These are phyloP conservation scores for Physocephala rufipes DNA, from an alignment of 2,888 invertebrate species.

Conservation along the genomic window DNA sequence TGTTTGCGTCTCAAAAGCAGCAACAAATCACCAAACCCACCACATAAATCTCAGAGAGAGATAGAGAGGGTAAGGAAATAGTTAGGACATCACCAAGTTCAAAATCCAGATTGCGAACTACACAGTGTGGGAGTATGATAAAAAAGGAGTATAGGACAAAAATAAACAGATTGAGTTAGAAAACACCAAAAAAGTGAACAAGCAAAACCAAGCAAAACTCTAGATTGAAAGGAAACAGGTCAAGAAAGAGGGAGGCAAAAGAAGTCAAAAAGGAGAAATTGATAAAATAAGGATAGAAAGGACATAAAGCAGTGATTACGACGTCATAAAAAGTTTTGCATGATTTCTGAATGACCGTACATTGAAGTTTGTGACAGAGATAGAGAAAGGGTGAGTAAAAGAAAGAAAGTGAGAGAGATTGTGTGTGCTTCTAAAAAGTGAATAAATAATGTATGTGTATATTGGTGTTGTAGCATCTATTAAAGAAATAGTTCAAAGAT, in stretches of 20 bases:
- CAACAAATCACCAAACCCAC: not conserved
- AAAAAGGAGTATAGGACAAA: not conserved
- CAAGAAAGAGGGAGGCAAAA: not conserved
- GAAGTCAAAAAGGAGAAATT: not conserved
- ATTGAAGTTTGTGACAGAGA: not conserved
- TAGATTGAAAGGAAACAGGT: not conserved
- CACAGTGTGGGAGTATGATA: not conserved
- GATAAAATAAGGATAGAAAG: not conserved
- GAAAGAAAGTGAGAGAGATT: not conserved
- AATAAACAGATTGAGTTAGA: too few species aligned
- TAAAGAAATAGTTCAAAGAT: too few species aligned
- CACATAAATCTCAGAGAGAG: not conserved
- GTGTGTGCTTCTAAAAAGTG: too few species aligned
- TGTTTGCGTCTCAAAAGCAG: too few species aligned
- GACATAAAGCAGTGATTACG: slow-evolving; percentile 2
- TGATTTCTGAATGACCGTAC: slow-evolving; percentile 11
- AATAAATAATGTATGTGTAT: not conserved
- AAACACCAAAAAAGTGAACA: too few species aligned
- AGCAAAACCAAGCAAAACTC: too few species aligned
- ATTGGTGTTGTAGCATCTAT: slow-evolving; percentile 5
- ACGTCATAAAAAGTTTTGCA: slow-evolving; percentile 30
- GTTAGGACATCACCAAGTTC: not conserved
- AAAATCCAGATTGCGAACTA: not conserved
- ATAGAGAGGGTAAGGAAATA: not conserved
- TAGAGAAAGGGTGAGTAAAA: not conserved